phyloP scores from a whole-genome alignment of 2,888 invertebrate genomes.

The Herminia tarsipennalis region DNA sequence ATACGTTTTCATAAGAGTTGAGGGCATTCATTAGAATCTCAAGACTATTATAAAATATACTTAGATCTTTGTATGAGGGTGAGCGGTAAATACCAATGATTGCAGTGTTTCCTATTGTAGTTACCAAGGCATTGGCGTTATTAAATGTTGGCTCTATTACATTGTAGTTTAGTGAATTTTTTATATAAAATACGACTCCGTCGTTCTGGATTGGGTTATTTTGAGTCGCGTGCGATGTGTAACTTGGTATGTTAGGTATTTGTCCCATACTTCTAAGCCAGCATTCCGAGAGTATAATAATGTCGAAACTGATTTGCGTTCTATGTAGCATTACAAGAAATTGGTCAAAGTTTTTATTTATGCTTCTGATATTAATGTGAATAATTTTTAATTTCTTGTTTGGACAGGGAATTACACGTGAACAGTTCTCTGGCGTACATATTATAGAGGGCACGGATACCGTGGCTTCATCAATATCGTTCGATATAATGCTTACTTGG shows the following conservation, averaged over 20 bases:
- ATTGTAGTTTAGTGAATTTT: neutral
- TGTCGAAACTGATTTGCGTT: neutral
- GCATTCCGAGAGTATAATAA: neutral
- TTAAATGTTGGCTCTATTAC: neutral
- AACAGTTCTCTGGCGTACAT: too few species aligned
- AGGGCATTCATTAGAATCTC: too few species aligned
- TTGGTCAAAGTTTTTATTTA: neutral
- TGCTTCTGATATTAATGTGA: neutral
- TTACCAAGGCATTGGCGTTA: neutral
- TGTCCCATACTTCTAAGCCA: neutral
- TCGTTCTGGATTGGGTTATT: neutral
- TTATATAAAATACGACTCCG: neutral
- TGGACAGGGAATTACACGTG: too few species aligned
- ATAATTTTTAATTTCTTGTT: neutral
- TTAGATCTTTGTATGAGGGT: too few species aligned
- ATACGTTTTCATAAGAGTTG: too few species aligned
- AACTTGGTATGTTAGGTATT: neutral
- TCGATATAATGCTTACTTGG: too few species aligned
- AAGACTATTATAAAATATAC: too few species aligned
- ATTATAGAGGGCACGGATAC: too few species aligned
- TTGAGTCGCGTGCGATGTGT: neutral
- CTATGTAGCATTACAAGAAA: neutral
- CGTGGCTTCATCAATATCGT: too few species aligned
- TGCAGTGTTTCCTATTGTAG: neutral
- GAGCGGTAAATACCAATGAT: slow-evolving; percentile 8